A percentile compares a stretch with the other conserved stretches of the same genome.
phyloP scores from a whole-genome alignment of 2,113 vertebrate species.

The Pycnonotus jocosus region DNA sequence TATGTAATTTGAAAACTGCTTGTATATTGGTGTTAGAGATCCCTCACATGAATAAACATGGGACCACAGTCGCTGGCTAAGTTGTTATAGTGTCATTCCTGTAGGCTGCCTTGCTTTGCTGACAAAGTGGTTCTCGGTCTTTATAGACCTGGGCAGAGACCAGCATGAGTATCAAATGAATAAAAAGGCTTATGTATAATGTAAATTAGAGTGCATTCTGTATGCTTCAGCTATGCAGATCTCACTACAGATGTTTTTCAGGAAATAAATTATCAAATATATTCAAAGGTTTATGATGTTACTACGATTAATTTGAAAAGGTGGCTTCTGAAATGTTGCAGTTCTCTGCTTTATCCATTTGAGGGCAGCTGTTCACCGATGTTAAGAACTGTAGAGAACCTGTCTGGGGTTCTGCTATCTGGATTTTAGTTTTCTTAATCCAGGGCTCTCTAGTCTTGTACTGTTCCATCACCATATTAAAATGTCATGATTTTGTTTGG shows the following conservation, averaged over 20 bases:
- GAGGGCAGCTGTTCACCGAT: slow-evolving; percentile 65
- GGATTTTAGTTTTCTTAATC: neutral
- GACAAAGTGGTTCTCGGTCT: neutral
- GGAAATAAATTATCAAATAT: neutral
- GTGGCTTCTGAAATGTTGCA: slow-evolving; percentile 30
- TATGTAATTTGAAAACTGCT: neutral
- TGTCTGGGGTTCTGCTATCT: neutral
- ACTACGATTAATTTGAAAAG: neutral
- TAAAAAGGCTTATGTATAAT: neutral
- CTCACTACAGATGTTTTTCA: neutral
- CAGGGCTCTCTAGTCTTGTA: neutral
- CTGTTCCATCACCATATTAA: neutral
- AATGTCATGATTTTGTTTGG: neutral
- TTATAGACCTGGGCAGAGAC: neutral
- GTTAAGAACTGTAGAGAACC: neutral
- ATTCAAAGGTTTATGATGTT: neutral
- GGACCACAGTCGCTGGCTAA: fast-evolving
- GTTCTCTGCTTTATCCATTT: slow-evolving; percentile 53
- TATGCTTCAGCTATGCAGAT: neutral
- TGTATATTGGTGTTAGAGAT: neutral
- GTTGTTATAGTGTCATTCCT: neutral
- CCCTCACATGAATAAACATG: neutral
- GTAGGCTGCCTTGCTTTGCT: neutral
- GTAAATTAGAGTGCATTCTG: neutral
- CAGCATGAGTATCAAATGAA: neutral